phyloP scores from a whole-genome alignment of 2,888 invertebrate species.

The Agrotis segetum region DNA sequence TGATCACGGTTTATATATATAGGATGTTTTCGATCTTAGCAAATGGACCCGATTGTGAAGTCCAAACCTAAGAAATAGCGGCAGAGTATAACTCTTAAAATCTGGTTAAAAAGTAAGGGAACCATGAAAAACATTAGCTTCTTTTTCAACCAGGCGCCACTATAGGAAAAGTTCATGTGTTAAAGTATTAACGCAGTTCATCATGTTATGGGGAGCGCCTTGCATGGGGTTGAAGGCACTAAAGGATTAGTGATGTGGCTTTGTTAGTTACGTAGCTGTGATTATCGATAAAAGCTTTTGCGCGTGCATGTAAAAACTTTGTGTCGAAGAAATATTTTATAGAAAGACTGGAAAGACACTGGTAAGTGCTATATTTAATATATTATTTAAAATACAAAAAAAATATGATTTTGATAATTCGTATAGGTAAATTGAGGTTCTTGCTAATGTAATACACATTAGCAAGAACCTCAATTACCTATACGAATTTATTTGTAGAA shows the following conservation, averaged over 20 bases:
- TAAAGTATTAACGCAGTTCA: slow-evolving; percentile 75
- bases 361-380: too few species aligned
- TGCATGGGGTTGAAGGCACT: slow-evolving; percentile 45
- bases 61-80: too few species aligned
- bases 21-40: too few species aligned
- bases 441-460: too few species aligned
- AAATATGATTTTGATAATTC: too few species aligned
- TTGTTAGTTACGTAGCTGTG: not conserved
- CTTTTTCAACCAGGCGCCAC: not conserved
- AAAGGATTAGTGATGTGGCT: slow-evolving; percentile 21
- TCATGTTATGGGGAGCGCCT: slow-evolving; percentile 54
- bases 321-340: not conserved
- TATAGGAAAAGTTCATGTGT: slow-evolving; percentile 59
- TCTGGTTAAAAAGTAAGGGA: not conserved
- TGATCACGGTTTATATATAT: too few species aligned
- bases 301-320: too few species aligned
- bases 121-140: not conserved
- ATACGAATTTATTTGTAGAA: not conserved
- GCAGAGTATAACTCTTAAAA: too few species aligned
- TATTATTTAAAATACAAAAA: too few species aligned
- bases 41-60: too few species aligned
- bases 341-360: not conserved
- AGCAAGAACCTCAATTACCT: not conserved
- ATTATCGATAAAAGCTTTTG: slow-evolving; percentile 8
- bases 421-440: too few species aligned